phyloP scores from a whole-genome alignment of 1,140 invertebrate genomes.

The Amphibalanus amphitrite region DNA sequence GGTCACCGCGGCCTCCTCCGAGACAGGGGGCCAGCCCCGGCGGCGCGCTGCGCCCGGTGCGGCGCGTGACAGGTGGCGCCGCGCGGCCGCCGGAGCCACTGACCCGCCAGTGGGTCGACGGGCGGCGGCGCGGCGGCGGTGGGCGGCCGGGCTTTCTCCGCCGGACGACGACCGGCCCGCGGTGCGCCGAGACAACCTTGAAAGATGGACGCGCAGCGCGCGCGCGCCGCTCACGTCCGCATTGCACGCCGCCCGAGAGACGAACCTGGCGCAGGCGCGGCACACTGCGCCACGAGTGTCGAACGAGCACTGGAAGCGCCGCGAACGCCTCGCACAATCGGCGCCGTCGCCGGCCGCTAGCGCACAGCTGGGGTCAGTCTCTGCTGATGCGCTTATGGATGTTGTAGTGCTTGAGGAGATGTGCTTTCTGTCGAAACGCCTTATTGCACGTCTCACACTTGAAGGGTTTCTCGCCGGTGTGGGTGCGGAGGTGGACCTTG shows the following conservation, averaged over 20 bases:
- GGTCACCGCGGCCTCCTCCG: no score
- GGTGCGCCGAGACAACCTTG: background rate
- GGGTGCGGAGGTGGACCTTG: conserved; percentile 78
- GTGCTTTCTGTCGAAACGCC: conserved; percentile 77
- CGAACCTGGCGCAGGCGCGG: background rate
- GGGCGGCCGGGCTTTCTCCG: background rate
- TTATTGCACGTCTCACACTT: conserved; percentile 81
- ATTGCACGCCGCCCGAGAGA: background rate
- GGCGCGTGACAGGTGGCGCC: background rate
- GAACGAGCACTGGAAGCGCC: no score
- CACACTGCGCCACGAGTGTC: background rate
- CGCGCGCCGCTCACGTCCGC: no score
- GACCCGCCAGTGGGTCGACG: background rate
- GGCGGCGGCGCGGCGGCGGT: no score
- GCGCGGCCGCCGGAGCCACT: background rate
- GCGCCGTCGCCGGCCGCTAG: no score
- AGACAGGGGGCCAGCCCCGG: no score
- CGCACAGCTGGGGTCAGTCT: conserved; percentile 26
- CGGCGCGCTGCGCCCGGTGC: no score
- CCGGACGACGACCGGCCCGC: no score
- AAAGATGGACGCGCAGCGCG: background rate
- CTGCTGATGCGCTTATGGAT: conserved; percentile 54
- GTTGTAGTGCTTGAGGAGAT: conserved; percentile 80
- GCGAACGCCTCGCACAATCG: no score
- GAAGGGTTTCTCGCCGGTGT: conserved; percentile 89